Conservation (phyloP, 2,113 vertebrate genomes). For the Triplophysa dalaica region DNA sequence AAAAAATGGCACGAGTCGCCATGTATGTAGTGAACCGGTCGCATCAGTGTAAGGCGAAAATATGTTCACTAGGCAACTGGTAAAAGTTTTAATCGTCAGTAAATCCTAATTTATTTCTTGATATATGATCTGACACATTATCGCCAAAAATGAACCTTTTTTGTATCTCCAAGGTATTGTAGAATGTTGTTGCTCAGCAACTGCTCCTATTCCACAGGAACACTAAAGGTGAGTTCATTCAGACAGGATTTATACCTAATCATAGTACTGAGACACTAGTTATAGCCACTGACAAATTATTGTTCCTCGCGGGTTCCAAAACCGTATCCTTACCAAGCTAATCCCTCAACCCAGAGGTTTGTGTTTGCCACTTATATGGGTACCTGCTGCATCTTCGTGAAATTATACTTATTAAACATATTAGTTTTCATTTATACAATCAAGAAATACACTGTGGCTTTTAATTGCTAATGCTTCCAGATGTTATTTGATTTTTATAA, state of each 20-base stretch:
- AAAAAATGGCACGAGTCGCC: not conserved
- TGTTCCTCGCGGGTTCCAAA: not conserved
- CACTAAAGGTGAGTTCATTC: constrained; percentile 13
- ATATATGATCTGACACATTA: constrained; percentile 24
- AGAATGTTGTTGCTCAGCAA: constrained; percentile 36
- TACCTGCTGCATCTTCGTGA: too few species aligned
- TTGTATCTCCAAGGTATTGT: constrained; percentile 25
- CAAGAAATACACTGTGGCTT: not conserved
- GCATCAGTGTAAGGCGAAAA: too few species aligned
- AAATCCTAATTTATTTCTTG: constrained; percentile 1
- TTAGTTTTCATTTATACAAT: not conserved
- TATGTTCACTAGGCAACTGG: not conserved
- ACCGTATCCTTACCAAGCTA: not conserved
- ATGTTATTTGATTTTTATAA: not conserved
- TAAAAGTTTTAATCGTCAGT: constrained; percentile 3
- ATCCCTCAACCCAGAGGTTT: not conserved
- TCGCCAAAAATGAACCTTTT: constrained; percentile 4
- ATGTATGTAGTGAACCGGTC: too few species aligned
- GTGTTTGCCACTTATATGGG: too few species aligned
- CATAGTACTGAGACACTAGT: constrained; percentile 16
- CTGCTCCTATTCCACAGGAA: constrained; percentile 18
- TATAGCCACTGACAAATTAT: constrained; percentile 17
- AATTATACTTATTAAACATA: too few species aligned
- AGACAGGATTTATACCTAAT: constrained; percentile 20
- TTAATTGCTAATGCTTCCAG: not conserved